These are phyloP conservation scores for Salvelinus alpinus DNA, from an alignment of 2,113 vertebrate species.

Conservation along the genomic window DNA sequence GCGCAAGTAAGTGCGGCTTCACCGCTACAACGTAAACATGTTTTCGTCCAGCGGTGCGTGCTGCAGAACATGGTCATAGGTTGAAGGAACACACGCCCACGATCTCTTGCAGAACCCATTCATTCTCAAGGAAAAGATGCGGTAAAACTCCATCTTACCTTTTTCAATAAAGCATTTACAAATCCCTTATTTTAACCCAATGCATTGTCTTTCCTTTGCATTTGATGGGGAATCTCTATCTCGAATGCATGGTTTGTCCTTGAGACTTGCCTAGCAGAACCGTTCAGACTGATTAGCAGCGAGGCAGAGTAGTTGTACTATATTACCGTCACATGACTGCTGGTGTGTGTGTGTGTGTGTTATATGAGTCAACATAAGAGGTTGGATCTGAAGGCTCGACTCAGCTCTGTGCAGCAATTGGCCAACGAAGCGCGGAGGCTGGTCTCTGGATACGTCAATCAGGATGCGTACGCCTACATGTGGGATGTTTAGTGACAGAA, in stretches of 20 bases:
- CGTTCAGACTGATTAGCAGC: slow-evolving; percentile 51
- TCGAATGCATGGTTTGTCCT: slow-evolving; percentile 47
- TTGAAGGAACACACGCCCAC: slow-evolving; percentile 19
- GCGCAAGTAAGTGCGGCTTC: slow-evolving; percentile 39
- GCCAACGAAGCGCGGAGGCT: slow-evolving; percentile 60
- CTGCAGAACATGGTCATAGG: slow-evolving; percentile 49
- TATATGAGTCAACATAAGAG: slow-evolving; percentile 65
- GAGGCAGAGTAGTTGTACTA: slow-evolving; percentile 69
- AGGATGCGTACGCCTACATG: slow-evolving; percentile 52
- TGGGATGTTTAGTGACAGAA: slow-evolving; percentile 27
- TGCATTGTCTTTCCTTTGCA: slow-evolving; percentile 17
- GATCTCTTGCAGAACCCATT: not conserved
- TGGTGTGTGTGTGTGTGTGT: slow-evolving; percentile 20
- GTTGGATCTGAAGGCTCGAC: slow-evolving; percentile 89
- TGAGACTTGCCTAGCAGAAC: slow-evolving; percentile 63
- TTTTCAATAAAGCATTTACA: not conserved
- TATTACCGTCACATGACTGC: slow-evolving; percentile 75
- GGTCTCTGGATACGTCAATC: slow-evolving; percentile 56
- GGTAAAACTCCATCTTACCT: slow-evolving; percentile 45
- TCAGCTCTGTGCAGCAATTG: slow-evolving; percentile 74
- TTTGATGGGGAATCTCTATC: not conserved
- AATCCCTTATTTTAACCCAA: slow-evolving; percentile 21
- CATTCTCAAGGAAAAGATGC: not conserved
- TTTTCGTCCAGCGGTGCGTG: slow-evolving; percentile 57
- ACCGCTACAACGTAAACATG: slow-evolving; percentile 68